Conservation (phyloP, 2,113 vertebrate species). For the Callipepla squamata region DNA sequence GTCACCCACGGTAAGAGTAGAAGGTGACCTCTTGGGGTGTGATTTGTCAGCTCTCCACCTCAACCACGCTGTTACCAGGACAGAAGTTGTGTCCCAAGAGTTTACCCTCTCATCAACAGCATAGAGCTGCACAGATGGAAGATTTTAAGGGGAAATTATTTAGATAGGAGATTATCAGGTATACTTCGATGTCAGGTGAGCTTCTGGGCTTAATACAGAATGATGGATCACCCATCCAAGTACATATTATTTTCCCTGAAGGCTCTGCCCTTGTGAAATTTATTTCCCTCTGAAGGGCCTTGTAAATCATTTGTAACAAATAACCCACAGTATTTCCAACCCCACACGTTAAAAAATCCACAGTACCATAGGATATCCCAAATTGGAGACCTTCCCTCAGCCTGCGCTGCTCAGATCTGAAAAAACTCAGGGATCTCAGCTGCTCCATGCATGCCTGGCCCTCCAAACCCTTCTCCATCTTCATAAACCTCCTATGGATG, state of each 20-base stretch:
- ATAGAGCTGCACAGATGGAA: constrained; percentile 37
- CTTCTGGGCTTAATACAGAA: constrained; percentile 53
- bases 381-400: not conserved
- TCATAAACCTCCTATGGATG: not conserved
- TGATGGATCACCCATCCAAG: constrained; percentile 59
- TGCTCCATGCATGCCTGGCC: not conserved
- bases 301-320: constrained; percentile 59
- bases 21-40: not conserved
- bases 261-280: constrained; percentile 53
- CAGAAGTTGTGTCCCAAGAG: not conserved
- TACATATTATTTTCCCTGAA: constrained; percentile 45
- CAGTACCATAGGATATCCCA: not conserved
- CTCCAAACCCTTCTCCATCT: not conserved
- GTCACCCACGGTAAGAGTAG: accelerated
- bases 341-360: not conserved
- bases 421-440: not conserved
- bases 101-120: constrained; percentile 10
- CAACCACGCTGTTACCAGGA: accelerated
- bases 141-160: constrained; percentile 65
- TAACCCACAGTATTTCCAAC: constrained; percentile 7
- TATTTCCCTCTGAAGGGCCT: constrained; percentile 51
- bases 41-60: not conserved
- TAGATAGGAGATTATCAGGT: constrained; percentile 64
- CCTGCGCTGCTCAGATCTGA: not conserved
- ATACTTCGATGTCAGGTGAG: constrained; percentile 28